phyloP scores from a whole-genome alignment of 2,113 vertebrate genomes.

The Nesospiza acunhae region DNA sequence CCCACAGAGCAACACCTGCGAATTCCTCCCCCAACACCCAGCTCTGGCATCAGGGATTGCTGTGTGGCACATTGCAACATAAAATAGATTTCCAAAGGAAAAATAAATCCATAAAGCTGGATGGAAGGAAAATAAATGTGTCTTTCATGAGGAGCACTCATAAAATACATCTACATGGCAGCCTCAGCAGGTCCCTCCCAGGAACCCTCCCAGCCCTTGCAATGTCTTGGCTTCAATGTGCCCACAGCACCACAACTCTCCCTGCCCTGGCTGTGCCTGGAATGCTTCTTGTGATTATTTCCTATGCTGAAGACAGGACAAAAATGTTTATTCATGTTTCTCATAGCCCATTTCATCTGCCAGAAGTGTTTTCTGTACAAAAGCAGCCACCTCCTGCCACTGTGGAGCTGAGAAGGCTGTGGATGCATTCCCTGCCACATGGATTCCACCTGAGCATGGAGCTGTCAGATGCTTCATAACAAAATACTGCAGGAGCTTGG shows the following conservation, averaged over 20 bases:
- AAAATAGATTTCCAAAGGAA: neutral
- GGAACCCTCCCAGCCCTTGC: neutral
- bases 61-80: too few species aligned
- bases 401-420: neutral
- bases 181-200: neutral
- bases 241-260: neutral
- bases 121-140: neutral
- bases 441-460: neutral
- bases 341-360: neutral
- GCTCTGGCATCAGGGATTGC: neutral
- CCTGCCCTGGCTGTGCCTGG: neutral
- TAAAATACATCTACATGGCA: neutral
- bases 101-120: neutral
- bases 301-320: neutral
- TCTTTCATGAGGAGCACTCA: neutral
- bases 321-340: neutral
- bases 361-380: neutral
- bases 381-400: neutral
- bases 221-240: rapidly evolving
- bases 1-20: neutral
- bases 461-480: neutral
- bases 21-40: neutral
- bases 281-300: neutral
- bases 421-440: neutral
- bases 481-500: neutral